Evolutionary conservation across 2,888 invertebrate genomes (phyloP), one percentile per base, ranked within the genome.

Genomic region (Yponomeuta cagnagella): DNA sequence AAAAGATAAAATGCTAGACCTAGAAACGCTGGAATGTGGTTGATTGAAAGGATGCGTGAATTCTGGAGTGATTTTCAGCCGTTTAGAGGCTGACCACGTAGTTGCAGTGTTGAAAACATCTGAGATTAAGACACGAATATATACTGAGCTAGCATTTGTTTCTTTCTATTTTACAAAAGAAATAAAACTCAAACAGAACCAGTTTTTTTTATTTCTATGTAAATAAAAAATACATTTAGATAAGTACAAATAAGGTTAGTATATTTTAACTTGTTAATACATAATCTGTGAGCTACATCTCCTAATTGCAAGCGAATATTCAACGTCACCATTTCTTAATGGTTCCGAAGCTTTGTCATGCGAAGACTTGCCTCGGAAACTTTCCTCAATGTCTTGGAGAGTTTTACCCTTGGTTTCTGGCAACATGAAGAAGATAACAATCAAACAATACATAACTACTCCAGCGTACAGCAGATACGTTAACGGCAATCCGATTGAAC

Each of bases 341-440:
- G 72, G 72, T 12, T 67, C 70, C 8, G 64, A 52, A 1, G 70
- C 72, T 48, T 66, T 48, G n/a, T 66, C 48, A 65, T 72, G 70
- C 5, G 33, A 10, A 12, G 48, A 6, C 65, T 68, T 71, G 0
- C 88, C 90, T 75, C 86, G 82, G 75, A 94, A 93, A 64, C 80
- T 81, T 64, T 94, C 93, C 75, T 95, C 95, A 71, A 95, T 95
- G 77, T 95, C 94, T 71, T 94, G 90, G 12, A 95, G 87, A 6
- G 95, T 94, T 73, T 92, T 94, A 70, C 94, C 94, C 74, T 94
- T 95, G 0, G 95, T 96, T 81, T 95, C 95, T 0, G 95, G 95
- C 71, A 95, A 82, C 79, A 93, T 84, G 73, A 93, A 93, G 72
- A 94, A 91, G 70, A 94, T 91, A 0, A 94, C 75, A 1, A 87